A percentile compares a stretch with the other conserved stretches of the same genome.
These are phyloP conservation scores for Quadriops clusia DNA, from an alignment of 2,888 invertebrate species.

Conservation along the genomic window DNA sequence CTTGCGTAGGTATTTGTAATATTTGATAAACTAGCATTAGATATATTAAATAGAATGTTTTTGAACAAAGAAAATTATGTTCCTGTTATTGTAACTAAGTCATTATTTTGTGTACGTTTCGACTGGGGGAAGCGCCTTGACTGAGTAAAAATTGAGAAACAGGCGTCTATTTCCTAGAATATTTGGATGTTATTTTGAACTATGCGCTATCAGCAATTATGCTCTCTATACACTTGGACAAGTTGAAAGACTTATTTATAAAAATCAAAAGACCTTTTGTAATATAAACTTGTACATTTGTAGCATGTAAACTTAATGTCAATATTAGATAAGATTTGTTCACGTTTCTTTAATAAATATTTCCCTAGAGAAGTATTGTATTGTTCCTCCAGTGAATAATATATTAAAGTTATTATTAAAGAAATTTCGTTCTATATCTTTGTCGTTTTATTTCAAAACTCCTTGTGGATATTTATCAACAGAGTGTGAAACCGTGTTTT, in stretches of 20 bases:
- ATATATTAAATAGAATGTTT: constrained; percentile 26
- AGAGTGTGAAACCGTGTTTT: too few relatives aligned
- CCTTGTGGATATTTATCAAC: too few relatives aligned
- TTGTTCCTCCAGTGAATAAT: constrained; percentile 36
- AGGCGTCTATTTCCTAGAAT: too few relatives aligned
- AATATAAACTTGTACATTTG: constrained; percentile 36
- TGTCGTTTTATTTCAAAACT: constrained; percentile 4
- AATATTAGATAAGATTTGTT: constrained; percentile 33
- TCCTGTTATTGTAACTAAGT: constrained; percentile 38
- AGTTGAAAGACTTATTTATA: constrained; percentile 33
- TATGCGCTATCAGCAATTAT: too few relatives aligned
- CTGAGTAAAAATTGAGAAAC: too few relatives aligned
- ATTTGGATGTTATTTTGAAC: too few relatives aligned
- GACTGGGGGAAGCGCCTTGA: too few relatives aligned
- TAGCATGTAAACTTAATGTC: constrained; percentile 34
- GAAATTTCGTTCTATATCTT: constrained; percentile 34
- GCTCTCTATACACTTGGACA: constrained; percentile 33
- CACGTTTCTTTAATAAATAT: constrained; percentile 34
- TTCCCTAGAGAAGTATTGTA: constrained; percentile 34
- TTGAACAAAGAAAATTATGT: constrained; percentile 35
- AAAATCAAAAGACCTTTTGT: constrained; percentile 36
- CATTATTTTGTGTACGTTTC: too few relatives aligned
- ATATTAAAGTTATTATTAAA: constrained; percentile 35
- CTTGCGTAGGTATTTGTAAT: constrained; percentile 9
- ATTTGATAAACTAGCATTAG: constrained; percentile 25